Evolutionary conservation across 2,888 invertebrate species (phyloP), one percentile per base, ranked within the genome.

Genomic region (Phrixothrix hirtus): DNA sequence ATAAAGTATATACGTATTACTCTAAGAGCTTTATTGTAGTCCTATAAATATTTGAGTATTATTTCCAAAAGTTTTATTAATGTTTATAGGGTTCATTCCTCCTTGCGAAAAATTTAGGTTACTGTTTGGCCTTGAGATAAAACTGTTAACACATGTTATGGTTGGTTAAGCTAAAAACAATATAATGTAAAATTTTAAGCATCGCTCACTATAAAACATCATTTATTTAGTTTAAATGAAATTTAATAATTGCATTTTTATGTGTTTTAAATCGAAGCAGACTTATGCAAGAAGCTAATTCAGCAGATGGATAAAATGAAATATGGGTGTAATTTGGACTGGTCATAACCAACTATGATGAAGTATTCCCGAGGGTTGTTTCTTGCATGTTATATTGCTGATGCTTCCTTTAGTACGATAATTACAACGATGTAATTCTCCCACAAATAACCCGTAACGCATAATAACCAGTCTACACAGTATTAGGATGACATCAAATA

Each of bases 291-390:
- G 58, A 44, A 54, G 57, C 63, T 52, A 60, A 62, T 68, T 67
- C 60, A 55, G 45, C 59, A 64, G 69, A 68, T 67, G 64, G 60
- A 62, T 53, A 63, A 32, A 59, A 51, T 73, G 72, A 73, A 71
- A 68, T 70, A 73, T 72, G 65, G 64, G 62, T 61, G 68, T 63
- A 70, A 71, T 70, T 70, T 69, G 61, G 66, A 61, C 66, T 65
- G 68, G 70, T 70, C 72, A 70, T 62, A 60, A 59, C 61, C 64
- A 62, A 63, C 65, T 64, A 72, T 73, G 73, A 72, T 71, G 59
- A 64, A 72, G 67, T 62, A 64, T 48, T 68, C 70, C 65, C 70
- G 51, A 54, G 65, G 58, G 69, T 46, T 52, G 53, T 58, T 67
- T 67, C 64, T 63, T 62, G 65, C 66, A 65, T 64, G 64, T 64